Conservation (phyloP, 2,797 vertebrate species). For the Eurystomus glaucurus region DNA sequence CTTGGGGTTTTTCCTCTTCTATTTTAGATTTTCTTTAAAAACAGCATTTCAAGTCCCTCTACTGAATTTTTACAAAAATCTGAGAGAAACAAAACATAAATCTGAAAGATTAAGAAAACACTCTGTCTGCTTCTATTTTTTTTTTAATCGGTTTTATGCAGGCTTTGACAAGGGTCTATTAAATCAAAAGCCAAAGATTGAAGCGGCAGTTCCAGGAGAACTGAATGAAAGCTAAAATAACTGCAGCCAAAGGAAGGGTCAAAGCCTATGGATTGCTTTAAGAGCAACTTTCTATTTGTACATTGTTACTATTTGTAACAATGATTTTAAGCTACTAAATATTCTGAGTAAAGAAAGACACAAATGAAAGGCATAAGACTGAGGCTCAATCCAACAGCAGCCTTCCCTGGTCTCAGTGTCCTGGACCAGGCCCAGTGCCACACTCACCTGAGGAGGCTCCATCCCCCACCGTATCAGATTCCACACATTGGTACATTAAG, state of each 20-base stretch:
- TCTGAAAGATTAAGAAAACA: slow-evolving; percentile 47
- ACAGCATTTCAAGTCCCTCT: neutral
- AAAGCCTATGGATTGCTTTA: neutral
- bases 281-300: neutral
- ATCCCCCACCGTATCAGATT: neutral
- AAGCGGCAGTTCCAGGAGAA: slow-evolving; percentile 10
- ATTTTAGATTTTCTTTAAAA: neutral
- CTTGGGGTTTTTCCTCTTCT: neutral
- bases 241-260: neutral
- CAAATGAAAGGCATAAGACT: neutral
- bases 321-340: neutral
- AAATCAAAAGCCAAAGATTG: slow-evolving; percentile 47
- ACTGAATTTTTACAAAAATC: slow-evolving; percentile 17
- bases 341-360: neutral
- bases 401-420: neutral
- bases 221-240: slow-evolving; percentile 16
- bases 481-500: fast-evolving
- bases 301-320: neutral
- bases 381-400: neutral
- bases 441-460: neutral
- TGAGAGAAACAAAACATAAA: slow-evolving; percentile 5
- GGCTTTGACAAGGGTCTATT: slow-evolving; percentile 14
- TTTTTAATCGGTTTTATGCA: slow-evolving; percentile 39
- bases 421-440: neutral
- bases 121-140: slow-evolving; percentile 32